Evolutionary conservation across 2,113 vertebrate genomes (phyloP).

Genomic region (Ploceus nigricollis): DNA sequence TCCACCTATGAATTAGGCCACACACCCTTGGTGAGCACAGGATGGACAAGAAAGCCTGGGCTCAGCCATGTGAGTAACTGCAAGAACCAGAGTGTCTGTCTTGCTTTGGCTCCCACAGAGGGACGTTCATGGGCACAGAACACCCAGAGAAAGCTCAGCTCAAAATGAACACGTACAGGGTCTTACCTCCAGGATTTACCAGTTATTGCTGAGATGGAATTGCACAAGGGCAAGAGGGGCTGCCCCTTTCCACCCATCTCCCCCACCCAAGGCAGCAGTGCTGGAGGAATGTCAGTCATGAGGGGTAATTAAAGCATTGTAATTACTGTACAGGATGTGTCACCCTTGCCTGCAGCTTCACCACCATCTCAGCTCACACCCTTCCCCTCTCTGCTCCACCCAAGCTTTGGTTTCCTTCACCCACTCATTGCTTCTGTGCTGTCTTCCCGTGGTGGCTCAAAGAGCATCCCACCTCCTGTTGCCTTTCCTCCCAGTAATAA

Average conservation of each 20-base stretch:
- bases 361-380: not conserved
- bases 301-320: not conserved
- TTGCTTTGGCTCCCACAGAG: no score
- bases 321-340: not conserved
- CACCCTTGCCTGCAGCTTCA: not conserved
- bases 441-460: not conserved
- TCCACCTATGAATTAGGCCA: not conserved
- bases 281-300: not conserved
- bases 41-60: not conserved
- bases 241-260: not conserved
- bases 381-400: slow-evolving; percentile 7
- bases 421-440: not conserved
- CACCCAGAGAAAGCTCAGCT: not conserved
- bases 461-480: not conserved
- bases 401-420: not conserved
- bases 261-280: not conserved
- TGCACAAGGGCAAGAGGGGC: not conserved
- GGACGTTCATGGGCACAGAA: not conserved
- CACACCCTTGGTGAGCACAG: not conserved
- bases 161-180: not conserved
- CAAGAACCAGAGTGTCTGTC: not conserved
- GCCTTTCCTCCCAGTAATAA: not conserved
- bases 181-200: not conserved
- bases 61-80: not conserved
- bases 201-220: not conserved